Evolutionary conservation across 1,140 invertebrate genomes (phyloP).

Genomic region (Pogonomyrmex barbatus): DNA sequence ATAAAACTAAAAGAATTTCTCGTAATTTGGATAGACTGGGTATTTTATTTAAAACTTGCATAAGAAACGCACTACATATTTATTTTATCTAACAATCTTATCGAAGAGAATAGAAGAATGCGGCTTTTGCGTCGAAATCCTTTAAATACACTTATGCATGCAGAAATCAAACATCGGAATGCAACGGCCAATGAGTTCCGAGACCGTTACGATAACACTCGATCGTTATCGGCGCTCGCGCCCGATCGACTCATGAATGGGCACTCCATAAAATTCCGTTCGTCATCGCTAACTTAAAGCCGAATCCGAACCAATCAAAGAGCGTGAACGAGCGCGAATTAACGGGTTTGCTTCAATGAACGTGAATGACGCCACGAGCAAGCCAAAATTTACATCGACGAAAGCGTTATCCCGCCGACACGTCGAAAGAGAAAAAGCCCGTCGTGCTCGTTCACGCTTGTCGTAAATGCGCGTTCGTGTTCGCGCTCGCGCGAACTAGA

Average conservation of each 20-base stretch:
- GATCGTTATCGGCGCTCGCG: slow-evolving; percentile 12
- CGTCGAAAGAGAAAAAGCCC: background rate
- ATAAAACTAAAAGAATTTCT: background rate
- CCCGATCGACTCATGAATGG: slow-evolving; percentile 37
- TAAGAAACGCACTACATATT: background rate
- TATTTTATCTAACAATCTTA: background rate
- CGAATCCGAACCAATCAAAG: slow-evolving; percentile 9
- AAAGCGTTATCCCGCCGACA: background rate
- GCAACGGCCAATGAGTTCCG: background rate
- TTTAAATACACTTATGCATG: background rate
- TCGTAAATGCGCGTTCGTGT: too few species aligned
- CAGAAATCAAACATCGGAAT: background rate
- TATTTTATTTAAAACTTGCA: background rate
- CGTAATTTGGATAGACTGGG: background rate
- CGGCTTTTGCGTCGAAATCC: background rate
- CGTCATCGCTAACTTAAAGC: slow-evolving; percentile 37
- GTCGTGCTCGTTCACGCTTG: background rate
- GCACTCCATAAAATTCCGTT: slow-evolving; percentile 54
- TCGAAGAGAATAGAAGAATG: background rate
- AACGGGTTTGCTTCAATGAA: slow-evolving; percentile 20
- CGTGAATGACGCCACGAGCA: background rate
- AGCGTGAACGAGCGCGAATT: slow-evolving; percentile 18
- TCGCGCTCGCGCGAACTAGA: background rate
- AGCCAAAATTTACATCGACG: background rate
- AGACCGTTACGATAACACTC: slow-evolving; percentile 35